Conservation (phyloP, 2,797 vertebrate genomes). For the Mycteria americana region DNA sequence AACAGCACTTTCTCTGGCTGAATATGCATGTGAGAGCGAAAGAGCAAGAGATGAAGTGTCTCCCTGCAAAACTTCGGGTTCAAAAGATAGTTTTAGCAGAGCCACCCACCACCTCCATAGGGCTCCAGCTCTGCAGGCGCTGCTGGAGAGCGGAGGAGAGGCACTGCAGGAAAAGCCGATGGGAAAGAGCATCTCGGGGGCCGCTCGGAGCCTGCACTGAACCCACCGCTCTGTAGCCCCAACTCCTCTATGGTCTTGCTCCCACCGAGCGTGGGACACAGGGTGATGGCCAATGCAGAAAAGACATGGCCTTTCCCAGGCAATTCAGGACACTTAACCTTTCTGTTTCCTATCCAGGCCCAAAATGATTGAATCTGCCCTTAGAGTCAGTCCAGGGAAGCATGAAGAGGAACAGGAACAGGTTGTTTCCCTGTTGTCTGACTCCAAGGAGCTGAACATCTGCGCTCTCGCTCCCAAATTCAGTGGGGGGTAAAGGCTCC, state of each 20-base stretch:
- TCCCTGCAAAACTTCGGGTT: conserved; percentile 8
- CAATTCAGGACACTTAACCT: background rate
- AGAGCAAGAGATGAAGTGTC: background rate
- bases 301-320: background rate
- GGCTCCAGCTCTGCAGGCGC: background rate
- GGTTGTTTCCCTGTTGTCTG: conserved; percentile 46
- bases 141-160: background rate
- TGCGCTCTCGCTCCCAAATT: background rate
- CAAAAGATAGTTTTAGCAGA: conserved; percentile 6
- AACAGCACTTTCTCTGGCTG: conserved; percentile 7
- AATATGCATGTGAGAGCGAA: background rate
- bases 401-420: conserved; percentile 53
- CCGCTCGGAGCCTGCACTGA: background rate
- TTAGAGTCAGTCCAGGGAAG: conserved; percentile 24
- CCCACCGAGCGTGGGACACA: background rate
- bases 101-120: background rate
- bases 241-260: background rate
- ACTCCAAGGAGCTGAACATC: conserved; percentile 38
- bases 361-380: background rate
- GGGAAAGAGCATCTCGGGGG: background rate
- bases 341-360: background rate
- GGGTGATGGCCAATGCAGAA: background rate
- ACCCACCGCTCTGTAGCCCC: background rate
- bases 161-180: background rate
- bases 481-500: background rate